A percentile compares a stretch with the other conserved stretches of the same genome.
These are phyloP conservation scores for Lithophane leautieri DNA, from an alignment of 2,888 invertebrate species.

Conservation along the genomic window DNA sequence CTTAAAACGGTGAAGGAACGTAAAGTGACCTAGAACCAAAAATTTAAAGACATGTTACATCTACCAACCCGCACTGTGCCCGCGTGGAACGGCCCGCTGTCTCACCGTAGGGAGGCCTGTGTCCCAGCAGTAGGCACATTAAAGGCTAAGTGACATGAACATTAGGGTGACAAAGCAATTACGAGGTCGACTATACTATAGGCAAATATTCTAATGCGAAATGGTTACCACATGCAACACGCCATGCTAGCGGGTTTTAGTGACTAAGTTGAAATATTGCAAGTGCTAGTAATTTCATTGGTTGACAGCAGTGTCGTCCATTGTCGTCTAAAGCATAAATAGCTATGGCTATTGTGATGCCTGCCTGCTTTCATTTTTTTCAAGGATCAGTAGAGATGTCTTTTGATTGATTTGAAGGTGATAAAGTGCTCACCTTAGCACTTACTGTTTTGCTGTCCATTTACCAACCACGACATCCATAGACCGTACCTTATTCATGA, in stretches of 20 bases:
- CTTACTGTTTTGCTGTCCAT: background rate
- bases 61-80: no score
- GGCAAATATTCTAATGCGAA: background rate
- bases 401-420: background rate
- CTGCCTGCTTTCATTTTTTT: background rate
- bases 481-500: no score
- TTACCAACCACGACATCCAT: background rate
- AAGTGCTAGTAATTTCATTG: background rate
- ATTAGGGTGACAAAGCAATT: no score
- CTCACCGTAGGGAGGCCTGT: no score
- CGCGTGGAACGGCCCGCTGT: no score
- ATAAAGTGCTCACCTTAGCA: background rate
- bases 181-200: no score
- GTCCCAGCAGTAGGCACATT: no score
- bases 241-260: background rate
- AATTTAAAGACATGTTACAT: no score
- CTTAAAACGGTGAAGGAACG: no score
- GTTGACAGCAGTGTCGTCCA: no score
- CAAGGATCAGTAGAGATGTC: background rate
- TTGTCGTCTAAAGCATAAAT: background rate
- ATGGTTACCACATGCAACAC: background rate
- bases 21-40: no score
- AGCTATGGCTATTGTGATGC: background rate
- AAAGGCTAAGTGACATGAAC: no score
- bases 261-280: background rate